phyloP scores from a whole-genome alignment of 2,797 vertebrate genomes.

The Natrix natrix region DNA sequence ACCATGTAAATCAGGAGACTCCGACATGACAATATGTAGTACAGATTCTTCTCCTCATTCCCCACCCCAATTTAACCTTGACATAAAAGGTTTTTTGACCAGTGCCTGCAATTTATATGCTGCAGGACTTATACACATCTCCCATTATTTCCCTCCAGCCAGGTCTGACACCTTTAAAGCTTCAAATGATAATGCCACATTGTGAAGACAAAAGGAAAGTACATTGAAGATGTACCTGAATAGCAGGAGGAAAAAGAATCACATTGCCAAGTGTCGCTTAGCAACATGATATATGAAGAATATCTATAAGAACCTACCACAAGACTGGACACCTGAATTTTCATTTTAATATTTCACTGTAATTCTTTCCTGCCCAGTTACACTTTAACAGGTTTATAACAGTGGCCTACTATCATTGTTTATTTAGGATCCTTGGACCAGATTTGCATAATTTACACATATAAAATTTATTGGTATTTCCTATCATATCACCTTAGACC shows the following conservation, averaged over 20 bases:
- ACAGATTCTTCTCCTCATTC: background rate
- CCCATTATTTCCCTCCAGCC: constrained; percentile 13
- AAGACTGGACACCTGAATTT: background rate
- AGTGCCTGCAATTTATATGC: constrained; percentile 5
- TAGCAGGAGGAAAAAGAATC: constrained; percentile 27
- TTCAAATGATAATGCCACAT: constrained; percentile 29
- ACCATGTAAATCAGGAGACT: background rate
- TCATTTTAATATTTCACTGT: constrained; percentile 2
- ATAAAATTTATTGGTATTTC: background rate
- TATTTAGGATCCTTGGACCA: background rate
- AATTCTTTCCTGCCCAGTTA: background rate
- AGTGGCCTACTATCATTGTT: background rate
- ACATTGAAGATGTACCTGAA: constrained; percentile 36
- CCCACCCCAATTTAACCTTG: constrained; percentile 29
- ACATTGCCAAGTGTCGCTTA: constrained; percentile 25
- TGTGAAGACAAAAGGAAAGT: constrained; percentile 26
- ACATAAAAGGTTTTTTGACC: constrained; percentile 31
- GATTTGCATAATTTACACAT: background rate
- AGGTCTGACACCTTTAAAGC: constrained; percentile 8
- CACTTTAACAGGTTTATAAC: background rate
- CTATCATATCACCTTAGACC: background rate
- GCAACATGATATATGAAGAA: constrained; percentile 19
- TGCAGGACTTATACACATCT: constrained; percentile 16
- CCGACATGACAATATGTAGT: constrained; percentile 34
- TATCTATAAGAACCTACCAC: background rate